Conservation (phyloP, 2,113 vertebrate species). For the Sphaerodactylus townsendi region DNA sequence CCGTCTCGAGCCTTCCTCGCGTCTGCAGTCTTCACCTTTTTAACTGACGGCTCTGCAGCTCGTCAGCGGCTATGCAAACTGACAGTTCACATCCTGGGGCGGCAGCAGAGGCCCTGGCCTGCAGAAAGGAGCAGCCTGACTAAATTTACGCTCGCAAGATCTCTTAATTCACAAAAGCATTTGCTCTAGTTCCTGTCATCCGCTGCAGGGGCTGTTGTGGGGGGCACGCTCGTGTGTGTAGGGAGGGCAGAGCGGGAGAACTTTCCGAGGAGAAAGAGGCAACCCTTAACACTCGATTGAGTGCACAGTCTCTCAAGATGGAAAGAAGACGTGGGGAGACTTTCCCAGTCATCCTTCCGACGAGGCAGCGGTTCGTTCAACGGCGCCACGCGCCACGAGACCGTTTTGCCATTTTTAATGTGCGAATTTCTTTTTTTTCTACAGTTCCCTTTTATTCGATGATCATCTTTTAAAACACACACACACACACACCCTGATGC, state of each 20-base stretch:
- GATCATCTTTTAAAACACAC: conserved; percentile 16
- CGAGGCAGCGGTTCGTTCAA: conserved; percentile 76
- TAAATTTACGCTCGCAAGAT: conserved; percentile 86
- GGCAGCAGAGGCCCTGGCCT: conserved; percentile 83
- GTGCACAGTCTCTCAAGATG: conserved; percentile 79
- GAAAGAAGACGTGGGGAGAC: conserved; percentile 84
- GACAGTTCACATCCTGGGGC: conserved; percentile 98
- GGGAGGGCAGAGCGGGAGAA: conserved; percentile 58
- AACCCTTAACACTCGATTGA: conserved; percentile 89
- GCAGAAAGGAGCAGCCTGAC: conserved; percentile 92
- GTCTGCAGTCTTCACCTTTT: conserved; percentile 93
- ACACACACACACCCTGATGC: too few species aligned
- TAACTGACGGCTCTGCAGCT: conserved; percentile 89
- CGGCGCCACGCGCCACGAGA: conserved; percentile 75
- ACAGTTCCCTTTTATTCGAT: neutral
- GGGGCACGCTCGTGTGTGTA: conserved; percentile 34
- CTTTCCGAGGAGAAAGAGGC: conserved; percentile 75
- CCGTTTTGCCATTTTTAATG: conserved; percentile 62
- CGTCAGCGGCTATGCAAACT: conserved; percentile 95
- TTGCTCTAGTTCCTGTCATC: conserved; percentile 95
- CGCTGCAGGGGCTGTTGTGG: conserved; percentile 84
- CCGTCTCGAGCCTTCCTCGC: conserved; percentile 82
- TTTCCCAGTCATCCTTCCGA: conserved; percentile 81
- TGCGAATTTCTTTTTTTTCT: conserved; percentile 47
- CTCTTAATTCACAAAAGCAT: conserved; percentile 97